Evolutionary conservation across 2,888 invertebrate species (phyloP), one percentile per base, ranked within the genome.

Genomic region (Synanthedon andrenaeformis): DNA sequence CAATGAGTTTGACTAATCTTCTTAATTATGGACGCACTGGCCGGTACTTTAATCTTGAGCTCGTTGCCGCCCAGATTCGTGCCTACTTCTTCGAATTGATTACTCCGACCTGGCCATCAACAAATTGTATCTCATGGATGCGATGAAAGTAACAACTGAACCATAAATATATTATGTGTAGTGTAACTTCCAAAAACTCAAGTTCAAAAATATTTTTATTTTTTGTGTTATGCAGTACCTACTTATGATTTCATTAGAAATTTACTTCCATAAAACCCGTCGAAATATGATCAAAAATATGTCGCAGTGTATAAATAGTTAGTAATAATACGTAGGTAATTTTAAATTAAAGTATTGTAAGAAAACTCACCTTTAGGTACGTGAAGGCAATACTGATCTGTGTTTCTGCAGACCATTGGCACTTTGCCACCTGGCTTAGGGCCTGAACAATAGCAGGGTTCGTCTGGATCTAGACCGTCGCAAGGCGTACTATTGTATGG

Each of bases 31-130:
- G 86, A 72, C 48, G 81, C 67, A 56, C 61, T 69, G 48, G 79
- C 83, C 55, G 85, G 86, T 52, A 87, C 79, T 75, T 82, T 84
- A 56, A 86, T 84, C 72, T 80, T 87, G 60, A 86, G 73, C 63
- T 86, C 86, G 66, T 85, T 85, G 62, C 82, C 86, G 64, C 70
- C 72, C 66, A 83, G 66, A 64, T 63, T 79, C 49, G 80, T 74
- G 65, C 84, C 85, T 76, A 87, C 80, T 68, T 87, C 86, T 75
- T 87, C 86, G 60, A 76, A 87, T 68, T 76, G 74, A 64, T 81
- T 82, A 72, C 66, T 79, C 72, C 74, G 82, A 84, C 85, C 86
- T 87, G 86, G 71, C 77, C 77, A 83, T 73, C 63, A 84, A 83
- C 66, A 83, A 82, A 80, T 70, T 66, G 61, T 67, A 69, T 73